Evolutionary conservation across 2,113 vertebrate species (phyloP).

Genomic region (Ctenomys sociabilis): DNA sequence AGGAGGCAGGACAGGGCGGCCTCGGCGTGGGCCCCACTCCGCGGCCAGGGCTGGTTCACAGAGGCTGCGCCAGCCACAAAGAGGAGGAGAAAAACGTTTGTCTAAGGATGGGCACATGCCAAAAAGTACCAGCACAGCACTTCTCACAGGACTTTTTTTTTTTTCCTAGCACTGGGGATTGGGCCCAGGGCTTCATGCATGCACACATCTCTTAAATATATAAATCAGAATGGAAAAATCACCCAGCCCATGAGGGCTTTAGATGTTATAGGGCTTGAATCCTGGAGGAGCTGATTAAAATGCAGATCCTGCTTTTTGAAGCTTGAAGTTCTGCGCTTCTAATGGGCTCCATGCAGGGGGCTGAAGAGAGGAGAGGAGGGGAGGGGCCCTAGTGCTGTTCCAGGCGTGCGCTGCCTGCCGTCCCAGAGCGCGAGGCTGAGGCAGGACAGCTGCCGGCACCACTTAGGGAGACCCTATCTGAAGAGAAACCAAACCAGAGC

Average conservation of each 20-base stretch:
- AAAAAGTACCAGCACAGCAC: background rate
- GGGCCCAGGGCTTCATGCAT: background rate
- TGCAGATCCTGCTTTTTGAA: background rate
- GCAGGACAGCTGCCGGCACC: background rate
- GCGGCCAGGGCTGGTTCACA: background rate
- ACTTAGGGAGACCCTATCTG: background rate
- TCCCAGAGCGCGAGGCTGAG: background rate
- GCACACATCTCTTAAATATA: background rate
- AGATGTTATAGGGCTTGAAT: fast-evolving
- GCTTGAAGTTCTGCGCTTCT: background rate
- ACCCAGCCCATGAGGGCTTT: background rate
- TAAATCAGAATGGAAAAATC: background rate
- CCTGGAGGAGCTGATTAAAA: background rate
- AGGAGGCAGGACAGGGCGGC: background rate
- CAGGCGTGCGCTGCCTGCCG: too few relatives aligned
- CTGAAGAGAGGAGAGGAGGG: background rate
- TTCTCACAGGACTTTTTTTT: background rate
- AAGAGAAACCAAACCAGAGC: too few relatives aligned
- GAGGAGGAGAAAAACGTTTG: background rate
- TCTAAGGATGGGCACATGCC: background rate
- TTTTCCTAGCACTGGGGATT: background rate
- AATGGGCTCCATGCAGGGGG: background rate
- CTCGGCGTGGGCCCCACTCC: background rate
- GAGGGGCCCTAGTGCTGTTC: background rate
- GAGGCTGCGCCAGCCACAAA: background rate